Conservation (phyloP, 37 sponge, comb jelly and placozoan species). For the Agelas oroides region DNA sequence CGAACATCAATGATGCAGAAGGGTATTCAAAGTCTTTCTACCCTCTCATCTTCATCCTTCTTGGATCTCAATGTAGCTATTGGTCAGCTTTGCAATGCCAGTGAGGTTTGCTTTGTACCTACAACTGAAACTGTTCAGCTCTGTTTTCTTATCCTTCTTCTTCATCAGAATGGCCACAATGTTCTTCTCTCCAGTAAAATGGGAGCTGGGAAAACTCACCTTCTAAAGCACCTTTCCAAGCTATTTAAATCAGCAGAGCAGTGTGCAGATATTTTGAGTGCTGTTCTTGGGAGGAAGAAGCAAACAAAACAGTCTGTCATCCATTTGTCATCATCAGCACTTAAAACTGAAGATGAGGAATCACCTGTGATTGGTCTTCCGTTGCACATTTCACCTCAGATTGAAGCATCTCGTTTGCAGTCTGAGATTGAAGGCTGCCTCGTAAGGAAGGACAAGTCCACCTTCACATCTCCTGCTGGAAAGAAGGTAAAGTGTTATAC, state of each 20-base stretch:
- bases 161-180: constrained; percentile 5
- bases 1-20: constrained; percentile 1
- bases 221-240: constrained; percentile 6
- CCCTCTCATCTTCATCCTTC: not conserved
- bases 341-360: not conserved
- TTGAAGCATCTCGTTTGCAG: not conserved
- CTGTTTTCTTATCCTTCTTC: constrained; percentile 56
- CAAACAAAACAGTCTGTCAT: not conserved
- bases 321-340: not conserved
- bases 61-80: not conserved
- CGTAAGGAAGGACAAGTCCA: not conserved
- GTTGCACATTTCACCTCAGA: constrained; percentile 10
- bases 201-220: constrained; percentile 54
- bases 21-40: not conserved
- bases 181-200: constrained; percentile 53
- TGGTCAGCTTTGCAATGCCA: not conserved
- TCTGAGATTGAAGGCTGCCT: not conserved
- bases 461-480: not conserved
- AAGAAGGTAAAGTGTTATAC: constrained; percentile 1
- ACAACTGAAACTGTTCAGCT: constrained; percentile 55
- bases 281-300: not conserved
- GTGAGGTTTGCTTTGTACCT: constrained; percentile 44
- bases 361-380: not conserved
- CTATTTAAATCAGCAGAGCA: not conserved
- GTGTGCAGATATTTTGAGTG: not conserved